Conservation (phyloP, 2,888 invertebrate genomes). For the Drosophila fungiperda region DNA sequence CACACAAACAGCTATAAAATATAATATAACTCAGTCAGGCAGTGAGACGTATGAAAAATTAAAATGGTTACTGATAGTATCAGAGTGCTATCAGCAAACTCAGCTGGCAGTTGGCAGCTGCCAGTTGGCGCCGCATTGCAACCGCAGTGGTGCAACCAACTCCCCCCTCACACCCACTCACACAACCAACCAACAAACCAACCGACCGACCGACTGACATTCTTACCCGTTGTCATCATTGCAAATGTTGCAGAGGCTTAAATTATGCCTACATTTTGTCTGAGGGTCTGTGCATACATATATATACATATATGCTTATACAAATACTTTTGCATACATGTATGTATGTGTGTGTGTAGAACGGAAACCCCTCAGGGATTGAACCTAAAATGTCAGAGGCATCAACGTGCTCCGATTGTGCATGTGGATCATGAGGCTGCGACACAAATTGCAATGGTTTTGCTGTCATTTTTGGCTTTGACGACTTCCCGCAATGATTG, state of each 20-base stretch:
- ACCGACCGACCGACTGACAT: conserved; percentile 48
- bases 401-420: conserved; percentile 70
- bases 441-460: conserved; percentile 50
- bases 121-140: conserved; percentile 67
- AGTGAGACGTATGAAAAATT: conserved; percentile 66
- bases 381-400: conserved; percentile 78
- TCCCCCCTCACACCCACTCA: conserved; percentile 4
- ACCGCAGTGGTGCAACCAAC: conserved; percentile 51
- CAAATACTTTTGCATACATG: background rate
- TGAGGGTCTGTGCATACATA: background rate
- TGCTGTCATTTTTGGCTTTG: conserved; percentile 29
- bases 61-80: conserved; percentile 81
- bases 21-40: conserved; percentile 58
- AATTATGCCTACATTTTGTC: conserved; percentile 66
- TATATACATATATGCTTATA: conserved; percentile 11
- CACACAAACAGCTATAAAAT: conserved; percentile 26
- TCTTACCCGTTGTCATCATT: conserved; percentile 69
- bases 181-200: background rate
- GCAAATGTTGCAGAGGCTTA: conserved; percentile 71
- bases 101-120: conserved; percentile 58
- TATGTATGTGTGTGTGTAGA: conserved; percentile 18
- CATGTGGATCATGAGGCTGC: conserved; percentile 71
- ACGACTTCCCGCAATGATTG: conserved; percentile 47
- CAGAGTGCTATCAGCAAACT: conserved; percentile 71
- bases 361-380: conserved; percentile 71